A percentile compares a stretch with the other conserved stretches of the same genome.
phyloP scores from a whole-genome alignment of 2,113 vertebrate genomes.

The Pedetes capensis region DNA sequence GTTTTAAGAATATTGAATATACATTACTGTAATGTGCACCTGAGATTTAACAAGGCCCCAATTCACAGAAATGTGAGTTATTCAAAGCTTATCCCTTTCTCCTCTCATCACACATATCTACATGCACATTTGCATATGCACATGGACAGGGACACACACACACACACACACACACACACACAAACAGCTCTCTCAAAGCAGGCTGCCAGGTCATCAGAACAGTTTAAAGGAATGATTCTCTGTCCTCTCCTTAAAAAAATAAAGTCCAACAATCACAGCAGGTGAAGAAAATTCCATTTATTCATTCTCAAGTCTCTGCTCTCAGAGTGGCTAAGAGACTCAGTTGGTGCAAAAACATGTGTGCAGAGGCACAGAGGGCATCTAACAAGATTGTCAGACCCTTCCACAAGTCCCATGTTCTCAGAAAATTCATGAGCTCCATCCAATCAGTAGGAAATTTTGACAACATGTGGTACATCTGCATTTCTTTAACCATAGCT shows the following conservation, averaged over 20 bases:
- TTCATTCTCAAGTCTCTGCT: conserved; percentile 42
- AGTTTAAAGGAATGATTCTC: conserved; percentile 24
- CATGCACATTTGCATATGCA: neutral
- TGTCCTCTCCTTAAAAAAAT: conserved; percentile 23
- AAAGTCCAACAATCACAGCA: neutral
- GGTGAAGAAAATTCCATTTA: conserved; percentile 29
- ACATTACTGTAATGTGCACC: conserved; percentile 19
- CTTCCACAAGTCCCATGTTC: neutral
- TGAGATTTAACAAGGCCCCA: conserved; percentile 23
- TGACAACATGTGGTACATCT: neutral
- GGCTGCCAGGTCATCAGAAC: conserved; percentile 12
- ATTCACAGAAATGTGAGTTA: conserved; percentile 1
- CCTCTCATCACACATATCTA: neutral
- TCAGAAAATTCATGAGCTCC: conserved; percentile 24
- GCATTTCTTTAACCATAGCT: conserved; percentile 17
- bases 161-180: neutral
- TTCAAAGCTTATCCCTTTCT: conserved; percentile 1
- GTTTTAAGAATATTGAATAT: conserved; percentile 51
- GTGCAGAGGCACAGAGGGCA: conserved; percentile 17
- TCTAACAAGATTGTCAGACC: conserved; percentile 17
- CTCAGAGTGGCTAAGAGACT: conserved; percentile 5
- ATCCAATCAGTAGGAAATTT: neutral
- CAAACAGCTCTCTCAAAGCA: neutral
- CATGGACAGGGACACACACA: neutral
- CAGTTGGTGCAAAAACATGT: neutral